Evolutionary conservation across 2,113 vertebrate genomes (phyloP).

Genomic region (Zapus hudsonius): DNA sequence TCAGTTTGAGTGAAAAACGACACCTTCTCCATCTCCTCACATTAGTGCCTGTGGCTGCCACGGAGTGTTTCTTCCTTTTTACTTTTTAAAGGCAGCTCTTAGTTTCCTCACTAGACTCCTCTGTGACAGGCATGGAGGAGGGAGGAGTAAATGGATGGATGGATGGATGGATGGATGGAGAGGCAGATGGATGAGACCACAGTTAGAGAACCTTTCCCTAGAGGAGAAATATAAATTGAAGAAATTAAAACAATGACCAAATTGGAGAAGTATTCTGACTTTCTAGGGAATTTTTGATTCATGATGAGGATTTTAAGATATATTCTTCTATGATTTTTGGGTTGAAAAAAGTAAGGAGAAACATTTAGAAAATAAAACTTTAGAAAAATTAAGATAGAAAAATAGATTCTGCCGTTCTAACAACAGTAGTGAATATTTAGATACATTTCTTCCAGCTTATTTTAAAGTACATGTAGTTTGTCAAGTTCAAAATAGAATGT

Average conservation of each 20-base stretch:
- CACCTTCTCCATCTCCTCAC: constrained; percentile 84
- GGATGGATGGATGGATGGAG: not conserved
- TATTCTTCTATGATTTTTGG: not conserved
- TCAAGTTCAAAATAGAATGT: constrained; percentile 44
- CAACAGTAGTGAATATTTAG: not conserved
- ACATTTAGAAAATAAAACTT: constrained; percentile 22
- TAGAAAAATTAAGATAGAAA: not conserved
- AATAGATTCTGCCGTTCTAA: not conserved
- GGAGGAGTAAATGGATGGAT: not conserved
- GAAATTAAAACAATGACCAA: constrained; percentile 39
- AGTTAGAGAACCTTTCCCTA: not conserved
- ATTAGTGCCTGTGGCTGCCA: constrained; percentile 74
- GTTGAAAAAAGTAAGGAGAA: constrained; percentile 26
- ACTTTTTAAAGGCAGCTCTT: constrained; percentile 29
- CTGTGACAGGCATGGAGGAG: constrained; percentile 27
- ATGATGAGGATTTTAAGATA: constrained; percentile 2
- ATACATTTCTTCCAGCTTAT: not conserved
- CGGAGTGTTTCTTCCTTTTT: constrained; percentile 15
- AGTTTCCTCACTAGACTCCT: constrained; percentile 30
- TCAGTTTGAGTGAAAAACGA: constrained; percentile 89
- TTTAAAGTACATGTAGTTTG: not conserved
- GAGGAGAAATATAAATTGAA: not conserved
- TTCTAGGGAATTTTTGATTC: not conserved
- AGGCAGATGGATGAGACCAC: not conserved
- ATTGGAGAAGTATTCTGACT: constrained; percentile 37